phyloP scores from a whole-genome alignment of 2,113 vertebrate species.

The Melanotaenia duboulayi region DNA sequence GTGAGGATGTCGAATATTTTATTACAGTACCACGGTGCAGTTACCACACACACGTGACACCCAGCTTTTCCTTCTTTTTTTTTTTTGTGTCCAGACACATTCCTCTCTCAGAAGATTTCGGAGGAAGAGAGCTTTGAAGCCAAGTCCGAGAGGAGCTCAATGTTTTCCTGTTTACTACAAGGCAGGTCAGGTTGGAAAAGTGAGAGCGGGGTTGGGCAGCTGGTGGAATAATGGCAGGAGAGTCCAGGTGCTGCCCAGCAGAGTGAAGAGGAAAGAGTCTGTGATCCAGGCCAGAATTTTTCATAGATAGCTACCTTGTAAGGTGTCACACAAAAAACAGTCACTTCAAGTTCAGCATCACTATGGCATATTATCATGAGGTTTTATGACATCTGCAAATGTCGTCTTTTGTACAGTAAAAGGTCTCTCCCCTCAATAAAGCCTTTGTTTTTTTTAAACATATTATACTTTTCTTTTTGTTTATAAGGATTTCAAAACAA shows the following conservation, averaged over 20 bases:
- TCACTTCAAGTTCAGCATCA: constrained; percentile 64
- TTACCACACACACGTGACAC: constrained; percentile 17
- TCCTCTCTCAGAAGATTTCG: constrained; percentile 54
- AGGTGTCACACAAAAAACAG: constrained; percentile 59
- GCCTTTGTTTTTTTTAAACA: constrained; percentile 48
- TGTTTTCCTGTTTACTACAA: constrained; percentile 49
- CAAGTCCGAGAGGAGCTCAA: too few relatives aligned
- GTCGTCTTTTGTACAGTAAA: constrained; percentile 67
- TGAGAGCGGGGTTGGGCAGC: constrained; percentile 1
- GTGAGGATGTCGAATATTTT: constrained; percentile 31
- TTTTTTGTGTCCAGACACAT: constrained; percentile 56
- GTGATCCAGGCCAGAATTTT: constrained; percentile 43
- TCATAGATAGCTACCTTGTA: constrained; percentile 51
- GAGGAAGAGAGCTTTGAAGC: constrained; percentile 20
- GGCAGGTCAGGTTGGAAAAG: constrained; percentile 1
- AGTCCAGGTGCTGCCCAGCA: constrained; percentile 42
- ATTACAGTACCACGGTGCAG: constrained; percentile 37
- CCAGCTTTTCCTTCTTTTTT: constrained; percentile 28
- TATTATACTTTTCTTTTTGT: constrained; percentile 41
- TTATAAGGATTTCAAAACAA: constrained; percentile 31
- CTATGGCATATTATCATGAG: constrained; percentile 69
- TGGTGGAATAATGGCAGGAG: constrained; percentile 30
- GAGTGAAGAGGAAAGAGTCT: constrained; percentile 32
- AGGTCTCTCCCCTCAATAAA: constrained; percentile 59
- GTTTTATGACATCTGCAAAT: constrained; percentile 51